Evolutionary conservation across 2,888 invertebrate genomes (phyloP).

Genomic region (Sminthurides aquaticus): DNA sequence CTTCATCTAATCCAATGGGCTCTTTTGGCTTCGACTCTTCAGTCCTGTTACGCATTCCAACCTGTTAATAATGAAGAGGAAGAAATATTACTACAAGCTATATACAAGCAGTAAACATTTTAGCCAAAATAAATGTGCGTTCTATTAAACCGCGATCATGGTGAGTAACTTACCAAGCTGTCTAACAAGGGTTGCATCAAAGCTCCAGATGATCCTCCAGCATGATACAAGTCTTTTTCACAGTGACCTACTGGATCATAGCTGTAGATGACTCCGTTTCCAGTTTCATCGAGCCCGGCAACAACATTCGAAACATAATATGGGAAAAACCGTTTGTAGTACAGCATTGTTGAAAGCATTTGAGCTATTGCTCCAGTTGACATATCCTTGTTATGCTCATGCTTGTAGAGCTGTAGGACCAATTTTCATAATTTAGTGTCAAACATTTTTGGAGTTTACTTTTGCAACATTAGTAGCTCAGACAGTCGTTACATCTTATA

Average conservation of each 20-base stretch:
- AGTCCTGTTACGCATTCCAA: slow-evolving; percentile 81
- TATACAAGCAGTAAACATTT: not conserved
- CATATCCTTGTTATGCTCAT: slow-evolving; percentile 89
- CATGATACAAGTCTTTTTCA: slow-evolving; percentile 73
- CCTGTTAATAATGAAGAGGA: slow-evolving; percentile 49
- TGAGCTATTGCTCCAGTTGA: slow-evolving; percentile 87
- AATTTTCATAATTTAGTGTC: too few relatives aligned
- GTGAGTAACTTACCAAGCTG: slow-evolving; percentile 73
- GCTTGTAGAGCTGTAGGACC: slow-evolving; percentile 71
- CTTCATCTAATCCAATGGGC: slow-evolving; percentile 68
- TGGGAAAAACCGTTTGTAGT: slow-evolving; percentile 95
- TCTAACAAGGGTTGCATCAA: slow-evolving; percentile 90
- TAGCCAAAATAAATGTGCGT: not conserved
- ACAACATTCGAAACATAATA: slow-evolving; percentile 93
- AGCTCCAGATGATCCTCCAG: slow-evolving; percentile 83
- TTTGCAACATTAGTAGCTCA: too few relatives aligned
- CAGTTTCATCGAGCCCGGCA: slow-evolving; percentile 86
- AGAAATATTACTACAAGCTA: not conserved
- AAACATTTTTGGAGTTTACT: too few relatives aligned
- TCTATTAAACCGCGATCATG: too few relatives aligned
- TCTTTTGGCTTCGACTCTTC: slow-evolving; percentile 54
- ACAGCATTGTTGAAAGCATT: slow-evolving; percentile 90
- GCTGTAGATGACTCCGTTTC: slow-evolving; percentile 88
- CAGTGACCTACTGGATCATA: slow-evolving; percentile 97
- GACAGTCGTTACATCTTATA: too few relatives aligned